Conservation (phyloP, 2,888 invertebrate species). For the Apotomis capreana region DNA sequence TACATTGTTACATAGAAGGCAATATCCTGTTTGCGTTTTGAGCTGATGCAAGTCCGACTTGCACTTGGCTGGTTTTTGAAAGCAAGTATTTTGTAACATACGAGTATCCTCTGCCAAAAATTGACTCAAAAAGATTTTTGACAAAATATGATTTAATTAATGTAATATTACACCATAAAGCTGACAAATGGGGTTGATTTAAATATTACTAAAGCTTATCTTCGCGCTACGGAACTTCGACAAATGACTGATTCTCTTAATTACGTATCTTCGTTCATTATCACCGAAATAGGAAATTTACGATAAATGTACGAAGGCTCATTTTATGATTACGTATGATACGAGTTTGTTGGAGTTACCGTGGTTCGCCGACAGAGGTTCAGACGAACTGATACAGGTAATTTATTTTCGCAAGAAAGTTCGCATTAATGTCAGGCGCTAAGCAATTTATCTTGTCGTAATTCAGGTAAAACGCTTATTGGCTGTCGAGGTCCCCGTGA, state of each 20-base stretch:
- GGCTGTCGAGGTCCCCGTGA: slow-evolving; percentile 70
- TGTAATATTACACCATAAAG: neutral
- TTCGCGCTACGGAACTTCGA: neutral
- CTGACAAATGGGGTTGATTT: neutral
- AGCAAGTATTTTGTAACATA: no score
- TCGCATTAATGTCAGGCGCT: slow-evolving; percentile 71
- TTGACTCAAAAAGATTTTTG: no score
- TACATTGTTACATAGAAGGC: no score
- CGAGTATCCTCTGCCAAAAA: no score
- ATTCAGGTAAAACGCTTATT: slow-evolving; percentile 78
- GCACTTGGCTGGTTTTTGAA: no score
- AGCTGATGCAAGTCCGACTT: no score
- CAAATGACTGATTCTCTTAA: neutral
- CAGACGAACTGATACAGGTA: slow-evolving; percentile 66
- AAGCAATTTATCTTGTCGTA: slow-evolving; percentile 75
- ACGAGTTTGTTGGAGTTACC: slow-evolving; percentile 43
- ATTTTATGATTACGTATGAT: neutral
- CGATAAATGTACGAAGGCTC: neutral
- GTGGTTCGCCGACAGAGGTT: slow-evolving; percentile 52
- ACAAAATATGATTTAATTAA: no score
- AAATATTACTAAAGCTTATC: slow-evolving; percentile 9
- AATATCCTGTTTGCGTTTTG: no score
- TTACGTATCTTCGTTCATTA: neutral
- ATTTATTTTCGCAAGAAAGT: slow-evolving; percentile 72
- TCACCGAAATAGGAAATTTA: neutral